Base-by-base conservation (phyloP, 2,113 vertebrate species). In the Marmota monax region DNA sequence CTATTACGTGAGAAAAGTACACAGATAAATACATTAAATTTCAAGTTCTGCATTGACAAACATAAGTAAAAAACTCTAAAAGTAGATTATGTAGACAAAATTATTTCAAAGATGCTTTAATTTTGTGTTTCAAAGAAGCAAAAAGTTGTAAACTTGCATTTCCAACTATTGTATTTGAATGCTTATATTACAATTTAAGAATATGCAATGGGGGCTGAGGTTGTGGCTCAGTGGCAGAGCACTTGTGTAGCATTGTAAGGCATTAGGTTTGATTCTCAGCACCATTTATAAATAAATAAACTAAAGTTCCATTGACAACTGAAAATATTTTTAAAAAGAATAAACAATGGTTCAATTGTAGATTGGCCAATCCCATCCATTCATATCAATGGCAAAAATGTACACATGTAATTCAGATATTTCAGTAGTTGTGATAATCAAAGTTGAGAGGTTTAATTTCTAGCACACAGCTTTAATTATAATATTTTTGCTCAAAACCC, bases 181-280 rank as follows among this genome's bases (percentile, higher is more conserved):
- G 25, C 13, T 69, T 96, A 18, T 92, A 92, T 72, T 65, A n/a
- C 16, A 53, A 22, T 48, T 94, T 73, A 90, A 23, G 82, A 73
- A 84, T 76, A 53, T 14, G 51, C 51, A 82, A 51, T 51, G 48
- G 48, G 48, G 48, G 12, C 48, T 51, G 48, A 11, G 12, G 48
- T 51, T 51, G 12, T 51, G 12, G 48, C 48, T 51, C 48, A 12
- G 48, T 51, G 12, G 10, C 48, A 51, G 48, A 51, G 12, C 12
- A 13, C 48, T 51, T 51, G 48, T 13, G 10, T 51, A 51, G 48
- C 48, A 51, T 51, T 51, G 12, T 11, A 12, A 51, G 48, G 48
- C 48, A 51, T 12, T 51, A 13, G 48, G 48, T 51, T 51, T 51
- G 48, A 51, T 51, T 51, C 48, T 51, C 12, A 51, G 48, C 48